Evolutionary conservation across 2,113 vertebrate species (phyloP).

Genomic region (Lipophrys pholis): DNA sequence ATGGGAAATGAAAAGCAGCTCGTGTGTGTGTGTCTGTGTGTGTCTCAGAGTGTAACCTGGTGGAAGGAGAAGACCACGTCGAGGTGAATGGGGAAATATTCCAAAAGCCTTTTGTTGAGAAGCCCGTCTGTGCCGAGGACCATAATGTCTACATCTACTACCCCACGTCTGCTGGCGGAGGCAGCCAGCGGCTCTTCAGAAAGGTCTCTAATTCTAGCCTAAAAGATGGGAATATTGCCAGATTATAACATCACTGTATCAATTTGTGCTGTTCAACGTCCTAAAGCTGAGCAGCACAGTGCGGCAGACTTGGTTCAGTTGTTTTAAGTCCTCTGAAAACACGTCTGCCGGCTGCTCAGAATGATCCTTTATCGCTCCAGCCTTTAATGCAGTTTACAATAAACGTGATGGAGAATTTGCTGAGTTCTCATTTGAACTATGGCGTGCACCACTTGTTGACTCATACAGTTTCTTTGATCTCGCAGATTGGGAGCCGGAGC

Average conservation of each 20-base stretch:
- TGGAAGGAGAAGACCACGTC: conserved; percentile 97
- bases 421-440: background rate
- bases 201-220: conserved; percentile 83
- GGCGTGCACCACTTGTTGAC: too few relatives aligned
- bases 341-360: too few relatives aligned
- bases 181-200: conserved; percentile 97
- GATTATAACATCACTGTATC: too few relatives aligned
- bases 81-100: conserved; percentile 97
- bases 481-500: conserved; percentile 96
- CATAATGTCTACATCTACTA: conserved; percentile 99
- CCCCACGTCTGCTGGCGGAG: conserved; percentile 95
- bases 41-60: conserved; percentile 91
- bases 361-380: background rate
- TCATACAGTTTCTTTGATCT: background rate
- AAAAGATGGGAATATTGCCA: too few relatives aligned
- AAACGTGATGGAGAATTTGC: background rate
- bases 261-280: too few relatives aligned
- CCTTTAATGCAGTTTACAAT: background rate
- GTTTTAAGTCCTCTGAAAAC: too few relatives aligned
- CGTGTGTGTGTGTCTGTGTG: conserved; percentile 6
- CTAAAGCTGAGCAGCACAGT: too few relatives aligned
- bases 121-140: conserved; percentile 97
- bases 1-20: background rate
- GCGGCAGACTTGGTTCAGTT: too few relatives aligned
- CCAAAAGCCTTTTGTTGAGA: conserved; percentile 98